Conservation (phyloP, 2,888 invertebrate species). For the Sarcophaga caerulescens region DNA sequence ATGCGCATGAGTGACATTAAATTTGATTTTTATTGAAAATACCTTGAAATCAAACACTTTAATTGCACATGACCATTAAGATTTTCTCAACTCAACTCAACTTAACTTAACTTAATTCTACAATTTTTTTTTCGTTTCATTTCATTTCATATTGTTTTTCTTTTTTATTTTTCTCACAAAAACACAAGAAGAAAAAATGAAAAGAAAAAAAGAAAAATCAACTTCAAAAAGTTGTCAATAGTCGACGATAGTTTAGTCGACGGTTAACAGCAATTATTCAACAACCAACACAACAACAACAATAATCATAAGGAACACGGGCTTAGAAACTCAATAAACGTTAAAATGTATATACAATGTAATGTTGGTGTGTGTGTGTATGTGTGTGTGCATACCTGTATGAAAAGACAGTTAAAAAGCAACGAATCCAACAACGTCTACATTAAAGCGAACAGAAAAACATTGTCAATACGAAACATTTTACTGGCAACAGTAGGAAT, state of each 20-base stretch:
- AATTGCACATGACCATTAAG: slow-evolving; percentile 64
- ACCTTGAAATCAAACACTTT: slow-evolving; percentile 66
- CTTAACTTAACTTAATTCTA: not conserved
- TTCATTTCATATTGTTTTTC: not conserved
- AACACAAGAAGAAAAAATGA: slow-evolving; percentile 7
- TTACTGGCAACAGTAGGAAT: not conserved
- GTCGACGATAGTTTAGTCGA: not conserved
- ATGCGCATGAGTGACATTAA: slow-evolving; percentile 61
- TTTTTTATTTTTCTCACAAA: slow-evolving; percentile 12
- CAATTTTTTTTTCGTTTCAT: no score
- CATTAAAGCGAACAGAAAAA: slow-evolving; percentile 43
- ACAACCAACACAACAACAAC: slow-evolving; percentile 27
- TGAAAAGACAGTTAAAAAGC: not conserved
- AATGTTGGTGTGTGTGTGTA: not conserved
- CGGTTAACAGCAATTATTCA: slow-evolving; percentile 45
- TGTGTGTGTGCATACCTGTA: no score
- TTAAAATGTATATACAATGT: not conserved
- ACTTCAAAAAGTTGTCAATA: slow-evolving; percentile 39
- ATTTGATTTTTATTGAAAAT: slow-evolving; percentile 65
- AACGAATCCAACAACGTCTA: slow-evolving; percentile 28
- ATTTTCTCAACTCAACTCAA: slow-evolving; percentile 45
- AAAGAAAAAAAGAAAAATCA: slow-evolving; percentile 13
- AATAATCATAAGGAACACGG: slow-evolving; percentile 18
- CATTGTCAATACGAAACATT: slow-evolving; percentile 29
- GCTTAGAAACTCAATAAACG: slow-evolving; percentile 14